These are phyloP conservation scores for Phymanthus crucifer DNA, from an alignment of 92 coral and sea anemone genomes.

Conservation along the genomic window DNA sequence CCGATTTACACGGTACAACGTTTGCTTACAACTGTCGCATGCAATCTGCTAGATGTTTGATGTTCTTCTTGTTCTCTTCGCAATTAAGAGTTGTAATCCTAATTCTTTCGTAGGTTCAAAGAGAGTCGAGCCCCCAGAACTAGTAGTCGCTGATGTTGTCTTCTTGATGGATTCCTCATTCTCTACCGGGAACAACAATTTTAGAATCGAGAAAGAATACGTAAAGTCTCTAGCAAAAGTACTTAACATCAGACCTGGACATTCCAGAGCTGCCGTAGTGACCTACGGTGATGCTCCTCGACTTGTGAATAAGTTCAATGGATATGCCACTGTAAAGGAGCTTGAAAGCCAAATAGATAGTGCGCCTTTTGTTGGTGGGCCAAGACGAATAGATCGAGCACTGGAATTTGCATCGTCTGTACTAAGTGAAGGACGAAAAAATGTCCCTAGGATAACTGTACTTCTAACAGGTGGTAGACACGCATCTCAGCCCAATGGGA, in stretches of 20 bases:
- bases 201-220: constrained; percentile 64
- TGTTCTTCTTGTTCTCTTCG: neutral
- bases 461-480: constrained; percentile 75
- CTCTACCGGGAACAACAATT: constrained; percentile 56
- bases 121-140: neutral
- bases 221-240: constrained; percentile 54
- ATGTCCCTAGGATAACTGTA: constrained; percentile 66
- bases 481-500: constrained; percentile 47
- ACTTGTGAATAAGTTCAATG: constrained; percentile 53
- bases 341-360: constrained; percentile 43
- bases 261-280: constrained; percentile 59
- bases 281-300: constrained; percentile 52
- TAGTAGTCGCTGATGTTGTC: constrained; percentile 55
- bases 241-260: constrained; percentile 63
- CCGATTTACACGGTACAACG: too few relatives aligned
- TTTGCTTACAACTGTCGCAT: too few relatives aligned
- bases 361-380: constrained; percentile 46
- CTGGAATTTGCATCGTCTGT: constrained; percentile 42
- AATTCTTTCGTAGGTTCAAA: neutral
- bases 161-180: constrained; percentile 83
- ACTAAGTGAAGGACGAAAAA: constrained; percentile 34
- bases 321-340: constrained; percentile 44
- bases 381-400: constrained; percentile 48
- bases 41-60: too few relatives aligned
- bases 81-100: neutral